These are phyloP conservation scores for Silurus meridionalis DNA, from an alignment of 2,113 vertebrate species.

Conservation along the genomic window DNA sequence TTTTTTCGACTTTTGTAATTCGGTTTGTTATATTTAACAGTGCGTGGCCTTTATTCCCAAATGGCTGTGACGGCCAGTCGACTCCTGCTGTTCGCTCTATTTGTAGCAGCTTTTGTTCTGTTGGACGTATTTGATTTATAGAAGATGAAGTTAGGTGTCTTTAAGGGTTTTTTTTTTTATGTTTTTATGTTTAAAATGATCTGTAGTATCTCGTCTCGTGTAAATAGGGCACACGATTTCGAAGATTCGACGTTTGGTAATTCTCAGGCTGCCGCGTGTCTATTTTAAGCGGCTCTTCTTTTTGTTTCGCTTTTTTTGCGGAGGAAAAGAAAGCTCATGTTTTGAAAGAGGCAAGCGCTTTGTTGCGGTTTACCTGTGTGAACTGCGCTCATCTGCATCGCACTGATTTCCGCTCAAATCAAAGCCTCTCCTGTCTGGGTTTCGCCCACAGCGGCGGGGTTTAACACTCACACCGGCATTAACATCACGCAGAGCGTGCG, in stretches of 20 bases:
- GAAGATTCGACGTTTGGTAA: conserved; percentile 27
- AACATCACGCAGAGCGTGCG: conserved; percentile 20
- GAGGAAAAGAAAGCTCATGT: not conserved
- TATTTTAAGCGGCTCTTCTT: conserved; percentile 47
- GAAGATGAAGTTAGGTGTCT: conserved; percentile 19
- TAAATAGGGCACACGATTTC: conserved; percentile 40
- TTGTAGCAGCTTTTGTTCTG: conserved; percentile 34
- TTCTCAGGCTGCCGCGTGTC: conserved; percentile 25
- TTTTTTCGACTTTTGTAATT: conserved; percentile 45
- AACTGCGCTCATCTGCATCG: conserved; percentile 46
- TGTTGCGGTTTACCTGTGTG: conserved; percentile 47
- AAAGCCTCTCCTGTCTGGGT: conserved; percentile 40
- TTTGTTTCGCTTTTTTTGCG: conserved; percentile 18
- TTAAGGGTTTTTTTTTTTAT: not conserved
- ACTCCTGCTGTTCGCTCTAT: conserved; percentile 40
- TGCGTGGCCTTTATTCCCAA: conserved; percentile 41
- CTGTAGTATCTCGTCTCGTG: not conserved
- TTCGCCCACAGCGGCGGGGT: not conserved
- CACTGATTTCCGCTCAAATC: conserved; percentile 41
- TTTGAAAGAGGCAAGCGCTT: conserved; percentile 26
- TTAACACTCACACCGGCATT: conserved; percentile 17
- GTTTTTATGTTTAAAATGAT: conserved; percentile 26
- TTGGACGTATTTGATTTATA: conserved; percentile 49
- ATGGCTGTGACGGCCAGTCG: conserved; percentile 38
- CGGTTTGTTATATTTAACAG: conserved; percentile 52